Conservation (phyloP, 2,113 vertebrate species). For the Cyanoliseus patagonus region DNA sequence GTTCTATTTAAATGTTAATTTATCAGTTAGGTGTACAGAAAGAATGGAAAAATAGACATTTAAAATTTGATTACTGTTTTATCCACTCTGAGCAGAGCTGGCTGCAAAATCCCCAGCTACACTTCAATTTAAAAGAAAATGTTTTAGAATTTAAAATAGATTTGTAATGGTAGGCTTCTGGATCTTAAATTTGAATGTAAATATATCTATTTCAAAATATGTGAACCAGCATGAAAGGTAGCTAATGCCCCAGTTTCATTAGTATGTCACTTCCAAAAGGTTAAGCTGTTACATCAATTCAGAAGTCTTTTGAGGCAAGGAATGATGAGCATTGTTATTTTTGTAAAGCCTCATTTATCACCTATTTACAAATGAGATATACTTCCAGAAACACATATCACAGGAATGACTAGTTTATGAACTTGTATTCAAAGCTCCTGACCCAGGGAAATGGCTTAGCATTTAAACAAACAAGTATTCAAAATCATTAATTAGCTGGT, state of each 20-base stretch:
- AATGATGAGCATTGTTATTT: background rate
- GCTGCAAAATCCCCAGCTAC: background rate
- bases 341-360: background rate
- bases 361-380: background rate
- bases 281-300: background rate
- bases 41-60: background rate
- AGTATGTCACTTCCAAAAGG: background rate
- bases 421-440: background rate
- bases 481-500: background rate
- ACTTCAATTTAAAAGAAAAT: background rate
- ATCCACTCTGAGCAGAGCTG: background rate
- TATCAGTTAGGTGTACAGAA: background rate
- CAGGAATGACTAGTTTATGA: background rate
- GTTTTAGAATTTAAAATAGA: background rate
- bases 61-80: background rate
- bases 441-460: background rate
- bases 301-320: background rate
- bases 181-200: background rate
- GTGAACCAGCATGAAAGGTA: background rate
- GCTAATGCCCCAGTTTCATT: background rate
- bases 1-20: background rate
- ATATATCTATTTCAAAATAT: background rate
- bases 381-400: background rate
- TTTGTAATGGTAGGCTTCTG: background rate
- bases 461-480: background rate